These are phyloP conservation scores for Eidolon dupreanum DNA, from an alignment of 2,797 vertebrate species.

Conservation along the genomic window DNA sequence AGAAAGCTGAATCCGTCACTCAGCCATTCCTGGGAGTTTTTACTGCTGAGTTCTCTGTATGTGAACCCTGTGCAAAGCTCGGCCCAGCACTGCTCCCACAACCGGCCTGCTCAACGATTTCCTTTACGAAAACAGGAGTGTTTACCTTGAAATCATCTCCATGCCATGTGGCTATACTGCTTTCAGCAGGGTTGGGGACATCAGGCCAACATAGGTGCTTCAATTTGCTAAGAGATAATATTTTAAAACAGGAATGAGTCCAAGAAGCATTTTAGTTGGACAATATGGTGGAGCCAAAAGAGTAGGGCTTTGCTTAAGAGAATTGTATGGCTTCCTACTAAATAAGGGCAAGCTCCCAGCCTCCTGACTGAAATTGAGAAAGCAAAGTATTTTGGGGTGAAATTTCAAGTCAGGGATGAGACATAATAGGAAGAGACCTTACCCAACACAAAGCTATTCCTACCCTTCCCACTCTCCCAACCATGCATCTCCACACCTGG, in stretches of 20 bases:
- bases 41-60: not conserved
- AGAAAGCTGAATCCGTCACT: not conserved
- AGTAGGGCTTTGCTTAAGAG: not conserved
- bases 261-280: not conserved
- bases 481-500: not conserved
- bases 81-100: not conserved
- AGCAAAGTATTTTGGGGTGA: not conserved
- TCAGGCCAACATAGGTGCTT: conserved; percentile 84
- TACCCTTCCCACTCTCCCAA: not conserved
- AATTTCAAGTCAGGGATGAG: not conserved
- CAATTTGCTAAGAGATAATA: conserved; percentile 72
- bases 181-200: conserved; percentile 85
- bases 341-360: not conserved
- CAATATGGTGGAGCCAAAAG: not conserved
- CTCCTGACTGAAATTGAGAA: not conserved
- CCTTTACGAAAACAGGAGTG: not conserved
- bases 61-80: not conserved
- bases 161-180: conserved; percentile 81
- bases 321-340: not conserved
- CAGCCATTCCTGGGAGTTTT: not conserved
- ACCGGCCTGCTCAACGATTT: not conserved
- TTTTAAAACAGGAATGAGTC: conserved; percentile 36
- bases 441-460: not conserved
- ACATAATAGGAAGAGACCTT: not conserved
- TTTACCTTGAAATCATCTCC: conserved; percentile 79